Evolutionary conservation across 2,797 vertebrate genomes (phyloP).

Genomic region (Centroberyx gerrardi): DNA sequence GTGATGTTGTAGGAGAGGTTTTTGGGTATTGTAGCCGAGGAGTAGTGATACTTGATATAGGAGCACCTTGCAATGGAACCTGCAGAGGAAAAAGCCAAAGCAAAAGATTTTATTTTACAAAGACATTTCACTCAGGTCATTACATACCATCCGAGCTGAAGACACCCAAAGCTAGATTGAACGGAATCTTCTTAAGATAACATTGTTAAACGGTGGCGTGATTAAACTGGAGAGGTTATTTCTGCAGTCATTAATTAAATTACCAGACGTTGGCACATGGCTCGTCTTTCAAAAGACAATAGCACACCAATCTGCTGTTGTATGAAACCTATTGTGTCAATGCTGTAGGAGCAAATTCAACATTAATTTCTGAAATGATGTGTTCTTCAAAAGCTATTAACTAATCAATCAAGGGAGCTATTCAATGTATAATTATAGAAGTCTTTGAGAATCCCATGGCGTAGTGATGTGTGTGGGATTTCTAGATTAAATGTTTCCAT

Average conservation of each 20-base stretch:
- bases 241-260: slow-evolving; percentile 37
- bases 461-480: slow-evolving; percentile 15
- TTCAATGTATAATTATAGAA: slow-evolving; percentile 45
- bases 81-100: slow-evolving; percentile 52
- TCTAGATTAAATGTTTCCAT: slow-evolving; percentile 20
- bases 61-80: slow-evolving; percentile 91
- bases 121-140: background rate
- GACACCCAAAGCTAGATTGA: slow-evolving; percentile 1
- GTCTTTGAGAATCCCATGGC: slow-evolving; percentile 22
- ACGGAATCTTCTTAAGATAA: slow-evolving; percentile 1
- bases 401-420: slow-evolving; percentile 41
- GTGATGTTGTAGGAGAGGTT: slow-evolving; percentile 98
- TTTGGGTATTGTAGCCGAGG: slow-evolving; percentile 96
- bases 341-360: slow-evolving; percentile 6
- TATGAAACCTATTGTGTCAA: slow-evolving; percentile 25
- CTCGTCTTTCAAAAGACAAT: slow-evolving; percentile 45
- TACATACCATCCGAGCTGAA: slow-evolving; percentile 12
- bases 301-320: slow-evolving; percentile 3
- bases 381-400: slow-evolving; percentile 45
- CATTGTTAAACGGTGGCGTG: slow-evolving; percentile 15
- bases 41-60: slow-evolving; percentile 99
- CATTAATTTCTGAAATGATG: slow-evolving; percentile 32
- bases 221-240: slow-evolving; percentile 15
- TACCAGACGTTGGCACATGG: slow-evolving; percentile 9
- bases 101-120: no score